phyloP scores from a whole-genome alignment of 2,888 invertebrate species.

The Monoplex corrugatus region DNA sequence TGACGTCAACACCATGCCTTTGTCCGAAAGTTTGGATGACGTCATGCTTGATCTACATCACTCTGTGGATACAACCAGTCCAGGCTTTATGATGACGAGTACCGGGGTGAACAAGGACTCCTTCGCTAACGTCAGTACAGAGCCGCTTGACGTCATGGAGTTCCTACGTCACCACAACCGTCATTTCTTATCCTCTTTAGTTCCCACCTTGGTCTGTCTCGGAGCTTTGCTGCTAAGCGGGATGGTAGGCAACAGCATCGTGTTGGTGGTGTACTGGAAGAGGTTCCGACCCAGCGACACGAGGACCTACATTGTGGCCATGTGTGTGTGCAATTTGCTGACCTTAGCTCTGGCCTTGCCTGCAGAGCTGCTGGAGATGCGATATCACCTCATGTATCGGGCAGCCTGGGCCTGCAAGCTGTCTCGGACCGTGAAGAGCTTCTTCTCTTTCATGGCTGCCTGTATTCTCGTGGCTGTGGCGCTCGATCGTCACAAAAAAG shows the following conservation, averaged over 20 bases:
- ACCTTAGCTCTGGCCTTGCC: conserved; percentile 43
- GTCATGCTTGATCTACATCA: background rate
- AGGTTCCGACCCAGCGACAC: conserved; percentile 47
- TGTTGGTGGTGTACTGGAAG: conserved; percentile 49
- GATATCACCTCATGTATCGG: conserved; percentile 8
- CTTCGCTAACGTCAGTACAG: background rate
- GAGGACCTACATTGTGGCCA: conserved; percentile 52
- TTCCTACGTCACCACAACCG: background rate
- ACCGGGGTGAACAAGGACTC: background rate
- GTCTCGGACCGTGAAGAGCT: background rate
- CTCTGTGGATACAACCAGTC: background rate
- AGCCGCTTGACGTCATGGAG: too few species aligned
- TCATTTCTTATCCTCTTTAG: background rate
- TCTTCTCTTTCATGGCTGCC: background rate
- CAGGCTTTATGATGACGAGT: background rate
- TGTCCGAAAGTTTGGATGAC: background rate
- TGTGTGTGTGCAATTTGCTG: conserved; percentile 47
- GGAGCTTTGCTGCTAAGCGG: conserved; percentile 37
- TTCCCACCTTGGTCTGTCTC: conserved; percentile 43
- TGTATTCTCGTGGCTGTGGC: conserved; percentile 32
- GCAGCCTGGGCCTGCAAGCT: conserved; percentile 2
- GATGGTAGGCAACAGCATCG: conserved; percentile 46
- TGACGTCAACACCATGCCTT: background rate
- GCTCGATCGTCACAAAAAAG: conserved; percentile 47
- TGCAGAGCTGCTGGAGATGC: conserved; percentile 24